phyloP scores from a whole-genome alignment of 2,888 invertebrate species.

The Pandemis heparana region DNA sequence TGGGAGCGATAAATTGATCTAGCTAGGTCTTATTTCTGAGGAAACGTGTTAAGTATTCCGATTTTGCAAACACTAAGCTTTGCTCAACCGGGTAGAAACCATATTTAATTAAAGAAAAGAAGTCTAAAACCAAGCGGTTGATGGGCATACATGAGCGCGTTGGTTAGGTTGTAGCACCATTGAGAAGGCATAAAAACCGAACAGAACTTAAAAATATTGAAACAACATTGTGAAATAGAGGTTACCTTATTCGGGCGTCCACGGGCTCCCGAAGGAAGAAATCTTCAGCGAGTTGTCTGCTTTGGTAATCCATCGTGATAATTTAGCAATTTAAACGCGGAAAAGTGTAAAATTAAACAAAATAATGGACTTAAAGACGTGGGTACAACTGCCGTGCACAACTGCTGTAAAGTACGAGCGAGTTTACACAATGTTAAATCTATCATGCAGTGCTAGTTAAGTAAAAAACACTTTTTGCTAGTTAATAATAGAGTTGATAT shows the following conservation, averaged over 20 bases:
- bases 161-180: background rate
- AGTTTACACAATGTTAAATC: background rate
- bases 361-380: slow-evolving; percentile 48
- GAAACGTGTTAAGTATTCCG: too few species aligned
- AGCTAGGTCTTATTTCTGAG: too few species aligned
- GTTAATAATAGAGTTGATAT: background rate
- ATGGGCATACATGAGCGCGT: background rate
- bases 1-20: too few species aligned
- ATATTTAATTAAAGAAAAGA: too few species aligned
- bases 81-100: too few species aligned
- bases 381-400: slow-evolving; percentile 38
- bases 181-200: background rate
- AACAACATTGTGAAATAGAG: slow-evolving; percentile 36
- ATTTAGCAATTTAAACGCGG: slow-evolving; percentile 40
- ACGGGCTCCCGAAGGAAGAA: slow-evolving; percentile 87
- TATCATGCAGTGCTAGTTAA: background rate
- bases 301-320: slow-evolving; percentile 84
- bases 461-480: background rate
- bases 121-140: background rate
- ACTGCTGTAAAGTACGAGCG: background rate
- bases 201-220: background rate
- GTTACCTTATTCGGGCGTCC: slow-evolving; percentile 86
- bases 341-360: slow-evolving; percentile 44
- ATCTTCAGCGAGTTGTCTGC: slow-evolving; percentile 86
- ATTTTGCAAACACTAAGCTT: too few species aligned